These are phyloP conservation scores for Anisognathus igniventris DNA, from an alignment of 2,797 vertebrate genomes.

Conservation along the genomic window DNA sequence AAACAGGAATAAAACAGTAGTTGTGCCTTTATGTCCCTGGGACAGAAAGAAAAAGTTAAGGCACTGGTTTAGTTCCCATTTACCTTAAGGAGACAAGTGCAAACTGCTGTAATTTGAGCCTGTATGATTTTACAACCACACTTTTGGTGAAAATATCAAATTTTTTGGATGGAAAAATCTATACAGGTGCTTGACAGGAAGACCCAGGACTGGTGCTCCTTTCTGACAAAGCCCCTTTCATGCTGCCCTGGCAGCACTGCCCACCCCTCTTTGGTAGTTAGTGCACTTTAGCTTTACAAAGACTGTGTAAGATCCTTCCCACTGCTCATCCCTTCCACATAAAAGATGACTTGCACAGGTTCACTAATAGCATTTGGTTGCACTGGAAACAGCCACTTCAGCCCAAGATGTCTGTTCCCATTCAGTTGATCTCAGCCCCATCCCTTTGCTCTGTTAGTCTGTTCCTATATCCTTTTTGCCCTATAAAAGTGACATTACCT, in stretches of 20 bases:
- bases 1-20: neutral
- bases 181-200: neutral
- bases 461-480: neutral
- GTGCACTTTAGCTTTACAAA: fast-evolving
- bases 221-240: neutral
- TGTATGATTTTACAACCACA: neutral
- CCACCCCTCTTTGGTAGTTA: neutral
- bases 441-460: neutral
- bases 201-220: neutral
- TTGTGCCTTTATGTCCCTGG: neutral
- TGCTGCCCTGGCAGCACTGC: neutral
- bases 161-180: neutral
- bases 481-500: neutral
- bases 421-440: neutral
- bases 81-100: neutral
- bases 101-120: neutral
- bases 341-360: neutral
- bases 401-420: neutral
- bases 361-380: neutral
- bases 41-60: neutral
- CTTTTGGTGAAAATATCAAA: neutral
- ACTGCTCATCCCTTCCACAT: neutral
- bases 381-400: neutral
- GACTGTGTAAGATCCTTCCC: neutral
- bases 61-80: neutral